Conservation (phyloP, 2,797 vertebrate genomes). For the Lagodon rhomboides region DNA sequence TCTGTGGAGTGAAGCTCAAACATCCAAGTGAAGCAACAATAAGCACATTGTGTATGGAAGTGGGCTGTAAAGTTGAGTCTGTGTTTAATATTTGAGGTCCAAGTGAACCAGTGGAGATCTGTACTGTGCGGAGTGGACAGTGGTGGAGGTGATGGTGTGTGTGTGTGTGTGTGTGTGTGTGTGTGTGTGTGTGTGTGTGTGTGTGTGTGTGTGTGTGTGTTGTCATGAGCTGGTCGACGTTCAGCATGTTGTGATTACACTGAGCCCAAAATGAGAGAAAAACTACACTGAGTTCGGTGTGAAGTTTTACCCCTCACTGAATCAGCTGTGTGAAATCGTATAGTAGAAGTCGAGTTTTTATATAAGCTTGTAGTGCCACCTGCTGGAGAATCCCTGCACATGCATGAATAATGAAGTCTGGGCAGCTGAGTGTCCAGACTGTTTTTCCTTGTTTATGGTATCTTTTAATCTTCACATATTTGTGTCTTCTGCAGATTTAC, state of each 20-base stretch:
- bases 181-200: no score
- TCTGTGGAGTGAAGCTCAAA: no score
- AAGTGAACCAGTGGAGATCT: no score
- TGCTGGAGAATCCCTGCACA: slow-evolving; percentile 55
- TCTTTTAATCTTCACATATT: neutral
- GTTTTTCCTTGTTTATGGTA: neutral
- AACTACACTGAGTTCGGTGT: neutral
- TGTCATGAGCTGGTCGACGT: neutral
- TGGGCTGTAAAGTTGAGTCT: no score
- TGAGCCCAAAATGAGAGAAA: neutral
- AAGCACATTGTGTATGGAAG: no score
- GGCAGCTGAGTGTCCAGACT: neutral
- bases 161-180: no score
- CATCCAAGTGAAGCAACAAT: no score
- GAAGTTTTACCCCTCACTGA: no score
- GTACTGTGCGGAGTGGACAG: no score
- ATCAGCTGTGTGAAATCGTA: neutral
- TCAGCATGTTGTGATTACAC: neutral
- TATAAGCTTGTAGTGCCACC: slow-evolving; percentile 48
- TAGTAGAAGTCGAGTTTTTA: neutral
- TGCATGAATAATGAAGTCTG: neutral
- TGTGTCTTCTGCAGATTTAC: neutral
- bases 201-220: neutral
- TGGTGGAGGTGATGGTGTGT: no score
- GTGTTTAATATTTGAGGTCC: no score